phyloP scores from a whole-genome alignment of 2,797 vertebrate genomes.

The Tapirus indicus region DNA sequence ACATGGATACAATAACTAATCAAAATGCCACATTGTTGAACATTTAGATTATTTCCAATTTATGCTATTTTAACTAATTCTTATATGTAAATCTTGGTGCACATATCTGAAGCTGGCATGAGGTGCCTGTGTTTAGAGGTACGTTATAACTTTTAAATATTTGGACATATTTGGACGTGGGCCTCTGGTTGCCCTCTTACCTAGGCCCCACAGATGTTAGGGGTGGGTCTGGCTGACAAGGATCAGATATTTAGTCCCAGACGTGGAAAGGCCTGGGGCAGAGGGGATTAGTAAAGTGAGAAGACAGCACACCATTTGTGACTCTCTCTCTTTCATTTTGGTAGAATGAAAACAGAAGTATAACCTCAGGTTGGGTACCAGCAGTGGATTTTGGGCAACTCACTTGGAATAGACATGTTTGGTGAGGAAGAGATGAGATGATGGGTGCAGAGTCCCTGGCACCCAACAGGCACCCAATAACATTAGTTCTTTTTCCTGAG shows the following conservation, averaged over 20 bases:
- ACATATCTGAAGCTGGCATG: neutral
- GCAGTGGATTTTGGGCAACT: neutral
- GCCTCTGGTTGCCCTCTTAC: neutral
- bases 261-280: neutral
- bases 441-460: neutral
- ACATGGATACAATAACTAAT: neutral
- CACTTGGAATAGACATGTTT: neutral
- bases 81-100: neutral
- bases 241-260: neutral
- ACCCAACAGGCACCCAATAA: neutral
- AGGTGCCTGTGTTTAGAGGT: neutral
- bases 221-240: neutral
- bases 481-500: neutral
- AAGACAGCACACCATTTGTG: neutral
- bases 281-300: neutral
- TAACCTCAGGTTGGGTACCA: neutral
- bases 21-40: neutral
- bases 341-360: neutral
- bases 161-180: neutral
- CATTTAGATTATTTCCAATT: conserved; percentile 10
- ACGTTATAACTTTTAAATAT: neutral
- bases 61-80: neutral
- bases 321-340: neutral
- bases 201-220: neutral
- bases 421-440: neutral